Evolutionary conservation across 2,113 vertebrate species (phyloP), one percentile per base, ranked within the genome.

Genomic region (Bathybates hornii): DNA sequence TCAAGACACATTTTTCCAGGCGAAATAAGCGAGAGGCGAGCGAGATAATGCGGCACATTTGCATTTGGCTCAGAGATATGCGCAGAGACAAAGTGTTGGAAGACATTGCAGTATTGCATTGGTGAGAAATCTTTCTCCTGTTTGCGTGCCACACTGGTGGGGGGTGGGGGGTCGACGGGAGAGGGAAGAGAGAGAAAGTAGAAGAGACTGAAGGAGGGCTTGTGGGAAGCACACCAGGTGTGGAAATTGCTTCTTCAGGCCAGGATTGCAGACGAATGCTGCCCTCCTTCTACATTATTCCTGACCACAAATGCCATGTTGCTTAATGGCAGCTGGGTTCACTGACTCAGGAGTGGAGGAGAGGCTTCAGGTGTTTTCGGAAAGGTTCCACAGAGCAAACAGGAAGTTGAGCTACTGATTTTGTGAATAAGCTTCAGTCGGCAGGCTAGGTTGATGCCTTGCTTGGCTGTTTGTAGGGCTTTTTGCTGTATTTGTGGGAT

Each of bases 401-500:
- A 57, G 61, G 82, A 92, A 82, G 84, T 92, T 88, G 5, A 80
- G 84, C 81, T 36, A 34, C 84, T 85, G 50, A 81, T 86, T 83
- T 92, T 91, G 32, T 90, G 89, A 90, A 91, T 92, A 90, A 80
- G 66, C 86, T 43, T 87, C 34, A 29, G 86, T 81, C 63, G 83
- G 87, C 41, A 34, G 84, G 82, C 86, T 38, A 56, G 86, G 86
- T 84, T 50, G 32, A 68, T 48, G 85, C 84, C 54, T 80, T 83
- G 82, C 82, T 87, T 86, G 71, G 63, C 85, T 89, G 89, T 92
- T 91, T 94, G 89, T 48, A 19, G 86, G 91, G 92, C 71, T 87
- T 87, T 89, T 87, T 86, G 81, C 87, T 92, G 88, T 93, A 91
- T 94, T 91, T 93, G 85, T 80, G 57, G 91, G 95, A 95, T 96